A percentile compares a stretch with the other conserved stretches of the same genome.
Evolutionary conservation across 2,113 vertebrate genomes (phyloP).

Genomic region (Xiphophorus couchianus): DNA sequence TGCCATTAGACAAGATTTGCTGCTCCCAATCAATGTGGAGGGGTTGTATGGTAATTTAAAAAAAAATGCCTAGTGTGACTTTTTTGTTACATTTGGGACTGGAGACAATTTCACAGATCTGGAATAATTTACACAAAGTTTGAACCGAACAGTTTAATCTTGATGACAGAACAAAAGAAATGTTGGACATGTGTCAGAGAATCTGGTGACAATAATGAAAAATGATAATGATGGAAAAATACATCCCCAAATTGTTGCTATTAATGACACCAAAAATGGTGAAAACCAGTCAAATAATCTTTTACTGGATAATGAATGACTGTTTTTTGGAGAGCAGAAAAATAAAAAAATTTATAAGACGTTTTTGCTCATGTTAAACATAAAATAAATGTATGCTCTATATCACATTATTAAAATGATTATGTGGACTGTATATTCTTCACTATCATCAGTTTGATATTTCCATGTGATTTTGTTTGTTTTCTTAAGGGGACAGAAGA

Average conservation of each 20-base stretch:
- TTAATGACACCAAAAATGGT: no score
- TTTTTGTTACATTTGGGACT: background rate
- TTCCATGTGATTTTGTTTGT: conserved; percentile 28
- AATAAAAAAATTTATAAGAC: no score
- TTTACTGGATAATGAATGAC: no score
- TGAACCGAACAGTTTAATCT: background rate
- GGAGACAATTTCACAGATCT: background rate
- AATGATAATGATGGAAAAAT: background rate
- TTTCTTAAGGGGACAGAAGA: conserved; percentile 36
- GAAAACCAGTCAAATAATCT: no score
- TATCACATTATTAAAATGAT: background rate
- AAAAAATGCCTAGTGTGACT: no score
- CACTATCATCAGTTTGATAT: background rate
- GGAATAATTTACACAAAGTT: background rate
- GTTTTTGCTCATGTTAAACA: no score
- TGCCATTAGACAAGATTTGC: no score
- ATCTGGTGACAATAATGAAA: background rate
- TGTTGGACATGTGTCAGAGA: no score
- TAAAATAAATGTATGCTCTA: background rate
- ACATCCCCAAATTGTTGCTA: background rate
- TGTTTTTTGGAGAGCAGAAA: no score
- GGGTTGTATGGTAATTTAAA: no score
- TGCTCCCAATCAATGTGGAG: no score
- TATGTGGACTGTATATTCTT: background rate
- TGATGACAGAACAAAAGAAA: background rate